Base-by-base conservation (phyloP, 2,113 vertebrate genomes). In the Potamarius usumacintae region DNA sequence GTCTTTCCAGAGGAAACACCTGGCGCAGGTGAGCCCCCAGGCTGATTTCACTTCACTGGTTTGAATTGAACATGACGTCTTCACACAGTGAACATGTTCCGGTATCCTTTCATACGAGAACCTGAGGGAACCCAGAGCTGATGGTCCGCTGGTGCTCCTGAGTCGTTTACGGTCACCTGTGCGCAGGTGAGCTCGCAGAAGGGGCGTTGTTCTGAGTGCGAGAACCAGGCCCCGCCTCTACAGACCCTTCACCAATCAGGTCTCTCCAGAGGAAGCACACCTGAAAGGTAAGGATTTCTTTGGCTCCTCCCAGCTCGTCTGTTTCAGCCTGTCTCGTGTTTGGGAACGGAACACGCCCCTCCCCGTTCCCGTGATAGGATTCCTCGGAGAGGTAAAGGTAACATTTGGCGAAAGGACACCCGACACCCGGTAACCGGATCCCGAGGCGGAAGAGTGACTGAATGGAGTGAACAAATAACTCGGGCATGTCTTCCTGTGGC, bases 371-470 rank as follows among this genome's bases (percentile, higher is more conserved):
- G 9, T 25, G 7, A 60, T 74, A 72, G 50, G 52, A 94, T 93
- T 90, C 93, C 88, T 93, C 94, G 92, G 93, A 95, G 93, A 93
- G 95, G 93, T 94, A 94, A 95, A 94, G 95, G 94, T 95, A 94
- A 95, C 94, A 94, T 95, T 95, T 76, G 71, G 71, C 52, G 53
- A 57, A 17, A 7, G 52, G 83, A 85, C 67, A 85, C 67, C 67
- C 34, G 69, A 85, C 53, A 85, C 69, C 84, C 84, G 84, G 84
- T 85, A 85, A 85, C 69, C 69, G 71, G 71, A 85, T 76, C 84
- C 65, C 55, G 71, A 85, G 20, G 84, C 71, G 84, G 84, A 85
- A 57, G 84, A 53, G 27, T 7, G 71, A 48, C 30, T 48, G 69
- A 85, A 85, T 85, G 84, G 69, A 76, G 69, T 72, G 84, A 85